Evolutionary conservation across 2,113 vertebrate genomes (phyloP).

Genomic region (Scomber scombrus): DNA sequence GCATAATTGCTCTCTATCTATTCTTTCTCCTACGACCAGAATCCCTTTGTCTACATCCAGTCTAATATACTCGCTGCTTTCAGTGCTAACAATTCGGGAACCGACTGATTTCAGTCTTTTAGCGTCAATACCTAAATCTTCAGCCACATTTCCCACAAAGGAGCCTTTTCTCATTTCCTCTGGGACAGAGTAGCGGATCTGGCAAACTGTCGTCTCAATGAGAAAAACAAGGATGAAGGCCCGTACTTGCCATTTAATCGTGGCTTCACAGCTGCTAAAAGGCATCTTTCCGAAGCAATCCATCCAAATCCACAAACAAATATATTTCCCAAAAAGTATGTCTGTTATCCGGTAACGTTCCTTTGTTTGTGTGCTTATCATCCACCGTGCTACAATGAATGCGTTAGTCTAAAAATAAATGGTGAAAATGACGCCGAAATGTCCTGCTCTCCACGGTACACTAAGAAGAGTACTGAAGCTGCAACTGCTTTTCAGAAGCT

Average conservation of each 20-base stretch:
- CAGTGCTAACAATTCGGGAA: constrained; percentile 75
- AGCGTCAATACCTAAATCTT: constrained; percentile 77
- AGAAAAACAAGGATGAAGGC: constrained; percentile 61
- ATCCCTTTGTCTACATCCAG: constrained; percentile 76
- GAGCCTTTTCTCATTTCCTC: constrained; percentile 83
- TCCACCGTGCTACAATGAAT: constrained; percentile 12
- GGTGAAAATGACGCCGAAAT: constrained; percentile 5
- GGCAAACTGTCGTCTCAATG: constrained; percentile 31
- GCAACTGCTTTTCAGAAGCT: neutral
- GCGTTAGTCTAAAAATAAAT: neutral
- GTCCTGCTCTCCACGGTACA: constrained; percentile 1
- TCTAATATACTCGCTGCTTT: constrained; percentile 76
- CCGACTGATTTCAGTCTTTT: constrained; percentile 74
- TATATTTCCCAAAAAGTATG: neutral
- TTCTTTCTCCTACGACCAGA: constrained; percentile 72
- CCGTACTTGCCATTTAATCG: constrained; percentile 57
- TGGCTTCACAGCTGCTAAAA: neutral
- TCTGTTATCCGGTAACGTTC: neutral
- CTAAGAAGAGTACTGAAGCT: neutral
- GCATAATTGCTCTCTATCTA: constrained; percentile 86
- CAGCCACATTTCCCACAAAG: constrained; percentile 82
- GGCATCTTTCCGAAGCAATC: constrained; percentile 10
- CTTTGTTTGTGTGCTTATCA: neutral
- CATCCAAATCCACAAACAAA: fast-evolving
- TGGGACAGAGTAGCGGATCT: constrained; percentile 75